A percentile compares a stretch with the other conserved stretches of the same genome.
Conservation (phyloP, 2,888 invertebrate genomes). For the Synanthedon tipuliformis region DNA sequence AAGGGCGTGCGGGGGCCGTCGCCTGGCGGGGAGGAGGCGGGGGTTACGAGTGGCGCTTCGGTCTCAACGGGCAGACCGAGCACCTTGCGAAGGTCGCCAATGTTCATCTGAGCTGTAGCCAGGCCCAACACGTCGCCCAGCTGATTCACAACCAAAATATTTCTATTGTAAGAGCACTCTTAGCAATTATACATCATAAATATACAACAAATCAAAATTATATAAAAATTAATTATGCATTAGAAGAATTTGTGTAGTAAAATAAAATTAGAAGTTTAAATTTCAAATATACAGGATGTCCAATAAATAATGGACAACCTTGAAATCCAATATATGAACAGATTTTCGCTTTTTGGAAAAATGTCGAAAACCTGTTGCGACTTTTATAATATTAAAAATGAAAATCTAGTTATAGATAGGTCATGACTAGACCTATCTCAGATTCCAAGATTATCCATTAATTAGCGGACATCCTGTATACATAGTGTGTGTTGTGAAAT, state of each 20-base stretch:
- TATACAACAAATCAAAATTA: not conserved
- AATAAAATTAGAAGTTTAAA: too few species aligned
- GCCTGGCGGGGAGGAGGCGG: constrained; percentile 15
- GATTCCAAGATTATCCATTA: too few species aligned
- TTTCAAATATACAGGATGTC: too few species aligned
- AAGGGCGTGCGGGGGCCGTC: constrained; percentile 39
- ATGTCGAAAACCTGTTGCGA: too few species aligned
- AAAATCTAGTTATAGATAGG: too few species aligned
- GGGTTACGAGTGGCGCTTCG: constrained; percentile 25
- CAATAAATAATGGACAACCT: too few species aligned
- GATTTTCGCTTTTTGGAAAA: too few species aligned
- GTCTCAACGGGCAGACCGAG: constrained; percentile 75
- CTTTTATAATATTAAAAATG: too few species aligned
- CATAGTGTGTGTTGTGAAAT: too few species aligned
- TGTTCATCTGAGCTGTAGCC: constrained; percentile 93
- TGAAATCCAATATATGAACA: too few species aligned
- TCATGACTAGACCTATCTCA: too few species aligned
- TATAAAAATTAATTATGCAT: not conserved
- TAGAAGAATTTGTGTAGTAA: not conserved
- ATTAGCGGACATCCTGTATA: too few species aligned
- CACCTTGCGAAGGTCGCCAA: constrained; percentile 87
- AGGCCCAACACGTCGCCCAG: constrained; percentile 91
- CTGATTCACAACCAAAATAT: constrained; percentile 36
- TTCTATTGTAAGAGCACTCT: not conserved
- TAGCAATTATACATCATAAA: not conserved